A percentile compares a stretch with the other conserved stretches of the same genome.
These are phyloP conservation scores for Tympanoctomys barrerae DNA, from an alignment of 2,797 vertebrate genomes.

Conservation along the genomic window DNA sequence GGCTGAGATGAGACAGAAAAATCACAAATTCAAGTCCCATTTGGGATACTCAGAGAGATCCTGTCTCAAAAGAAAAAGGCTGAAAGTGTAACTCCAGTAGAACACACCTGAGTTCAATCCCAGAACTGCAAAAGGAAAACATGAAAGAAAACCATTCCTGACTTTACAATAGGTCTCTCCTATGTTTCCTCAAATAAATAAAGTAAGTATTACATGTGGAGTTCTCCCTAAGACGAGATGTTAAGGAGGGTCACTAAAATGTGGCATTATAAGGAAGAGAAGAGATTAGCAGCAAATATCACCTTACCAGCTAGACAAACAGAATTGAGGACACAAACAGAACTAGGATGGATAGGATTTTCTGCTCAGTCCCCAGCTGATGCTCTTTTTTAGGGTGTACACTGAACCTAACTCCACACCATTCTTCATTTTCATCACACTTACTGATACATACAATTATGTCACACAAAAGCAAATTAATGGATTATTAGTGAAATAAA, in stretches of 20 bases:
- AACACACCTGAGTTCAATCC: neutral
- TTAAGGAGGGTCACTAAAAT: neutral
- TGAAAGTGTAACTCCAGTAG: neutral
- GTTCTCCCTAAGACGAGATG: neutral
- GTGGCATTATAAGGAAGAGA: neutral
- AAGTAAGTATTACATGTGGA: neutral
- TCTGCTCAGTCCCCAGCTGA: neutral
- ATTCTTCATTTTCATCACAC: neutral
- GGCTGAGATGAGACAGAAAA: neutral
- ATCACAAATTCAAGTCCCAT: neutral
- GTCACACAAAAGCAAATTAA: slow-evolving; percentile 34
- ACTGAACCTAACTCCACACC: neutral
- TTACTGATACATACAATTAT: neutral
- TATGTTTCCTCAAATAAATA: neutral
- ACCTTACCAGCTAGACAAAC: neutral
- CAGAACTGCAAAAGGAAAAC: neutral
- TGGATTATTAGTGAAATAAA: neutral
- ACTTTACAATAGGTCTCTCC: neutral
- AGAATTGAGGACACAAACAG: neutral
- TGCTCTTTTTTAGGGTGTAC: neutral
- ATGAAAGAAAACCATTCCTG: neutral
- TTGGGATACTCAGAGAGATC: neutral
- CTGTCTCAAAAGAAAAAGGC: neutral
- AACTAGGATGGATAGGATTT: neutral
- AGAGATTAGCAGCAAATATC: neutral